Percentiles rank a stretch among this genome's conserved stretches.
These are phyloP conservation scores for Pollenia labialis DNA, from an alignment of 2,888 invertebrate genomes.

Conservation along the genomic window DNA sequence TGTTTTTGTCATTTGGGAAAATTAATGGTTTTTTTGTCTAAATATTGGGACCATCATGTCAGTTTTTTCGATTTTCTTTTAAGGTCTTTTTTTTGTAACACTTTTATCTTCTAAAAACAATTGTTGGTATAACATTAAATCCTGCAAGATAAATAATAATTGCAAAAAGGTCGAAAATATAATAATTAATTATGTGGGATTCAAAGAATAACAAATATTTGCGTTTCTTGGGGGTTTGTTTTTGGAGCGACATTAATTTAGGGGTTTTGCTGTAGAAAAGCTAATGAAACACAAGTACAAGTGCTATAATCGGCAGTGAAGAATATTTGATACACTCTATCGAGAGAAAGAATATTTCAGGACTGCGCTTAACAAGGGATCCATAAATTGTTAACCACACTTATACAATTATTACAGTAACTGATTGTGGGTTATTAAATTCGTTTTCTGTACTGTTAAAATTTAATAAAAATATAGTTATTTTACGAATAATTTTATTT, in stretches of 20 bases:
- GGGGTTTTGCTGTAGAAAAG: neutral
- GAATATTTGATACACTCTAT: too few species aligned
- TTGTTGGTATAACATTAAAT: constrained; percentile 32
- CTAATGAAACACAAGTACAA: too few species aligned
- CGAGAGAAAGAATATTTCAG: too few species aligned
- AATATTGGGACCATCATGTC: neutral
- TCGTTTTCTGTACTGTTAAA: too few species aligned
- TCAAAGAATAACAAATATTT: neutral
- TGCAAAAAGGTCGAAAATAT: neutral
- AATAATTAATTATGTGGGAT: neutral
- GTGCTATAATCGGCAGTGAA: too few species aligned
- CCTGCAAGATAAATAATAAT: neutral
- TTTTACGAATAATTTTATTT: too few species aligned
- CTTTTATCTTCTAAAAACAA: constrained; percentile 30
- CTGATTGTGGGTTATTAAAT: too few species aligned
- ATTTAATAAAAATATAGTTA: too few species aligned
- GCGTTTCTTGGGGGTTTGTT: neutral
- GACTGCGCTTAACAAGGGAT: too few species aligned
- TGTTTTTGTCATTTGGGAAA: constrained; percentile 2
- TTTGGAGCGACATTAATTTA: neutral
- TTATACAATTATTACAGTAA: too few species aligned
- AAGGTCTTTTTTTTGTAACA: neutral
- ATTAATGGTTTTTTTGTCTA: constrained; percentile 43
- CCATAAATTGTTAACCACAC: too few species aligned
- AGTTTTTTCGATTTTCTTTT: neutral